phyloP scores from a whole-genome alignment of 2,888 invertebrate species.

The Mythimna impura region DNA sequence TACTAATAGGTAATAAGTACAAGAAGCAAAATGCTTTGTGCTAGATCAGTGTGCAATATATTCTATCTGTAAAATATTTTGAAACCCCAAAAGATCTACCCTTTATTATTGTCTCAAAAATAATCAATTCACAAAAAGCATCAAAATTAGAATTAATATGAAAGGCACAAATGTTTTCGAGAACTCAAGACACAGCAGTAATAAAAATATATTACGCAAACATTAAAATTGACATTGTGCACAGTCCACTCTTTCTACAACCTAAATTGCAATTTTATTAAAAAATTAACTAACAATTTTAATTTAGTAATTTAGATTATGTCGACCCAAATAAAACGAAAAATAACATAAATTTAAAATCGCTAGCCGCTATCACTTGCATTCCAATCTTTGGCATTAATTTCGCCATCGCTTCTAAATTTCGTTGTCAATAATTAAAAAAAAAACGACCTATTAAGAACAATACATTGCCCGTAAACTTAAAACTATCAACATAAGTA shows the following conservation, averaged over 20 bases:
- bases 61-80: not conserved
- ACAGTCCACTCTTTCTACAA: not conserved
- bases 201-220: slow-evolving; percentile 2
- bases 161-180: slow-evolving; percentile 1
- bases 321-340: not conserved
- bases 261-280: not conserved
- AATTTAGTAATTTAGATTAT: slow-evolving; percentile 8
- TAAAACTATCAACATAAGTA: slow-evolving; percentile 47
- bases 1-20: not conserved
- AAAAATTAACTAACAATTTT: not conserved
- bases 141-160: not conserved
- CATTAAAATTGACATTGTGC: slow-evolving; percentile 8
- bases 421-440: slow-evolving; percentile 21
- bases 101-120: not conserved
- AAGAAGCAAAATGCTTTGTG: slow-evolving; percentile 16
- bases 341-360: slow-evolving; percentile 8
- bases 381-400: slow-evolving; percentile 76
- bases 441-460: slow-evolving; percentile 5
- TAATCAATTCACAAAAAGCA: not conserved
- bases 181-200: not conserved
- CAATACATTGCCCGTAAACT: slow-evolving; percentile 24
- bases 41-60: slow-evolving; percentile 6
- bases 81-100: not conserved
- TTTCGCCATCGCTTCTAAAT: slow-evolving; percentile 36
- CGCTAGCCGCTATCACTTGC: slow-evolving; percentile 55